Conservation (phyloP, 2,888 invertebrate genomes). For the Pteria penguin region DNA sequence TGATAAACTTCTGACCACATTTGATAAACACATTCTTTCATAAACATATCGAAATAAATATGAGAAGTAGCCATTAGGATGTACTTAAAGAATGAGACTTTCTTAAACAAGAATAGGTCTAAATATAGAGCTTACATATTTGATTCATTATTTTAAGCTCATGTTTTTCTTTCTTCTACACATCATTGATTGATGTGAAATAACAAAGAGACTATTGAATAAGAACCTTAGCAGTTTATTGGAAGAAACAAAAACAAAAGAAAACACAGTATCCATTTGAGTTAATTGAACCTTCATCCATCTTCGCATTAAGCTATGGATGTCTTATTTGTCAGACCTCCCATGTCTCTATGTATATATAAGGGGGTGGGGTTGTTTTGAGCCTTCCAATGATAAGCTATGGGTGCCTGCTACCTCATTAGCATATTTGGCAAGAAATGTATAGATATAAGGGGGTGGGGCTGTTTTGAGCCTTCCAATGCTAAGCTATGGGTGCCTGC, state of each 20-base stretch:
- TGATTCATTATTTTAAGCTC: too few relatives aligned
- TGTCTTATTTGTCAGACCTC: not conserved
- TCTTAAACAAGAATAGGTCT: not conserved
- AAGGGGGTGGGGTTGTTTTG: not conserved
- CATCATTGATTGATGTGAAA: too few relatives aligned
- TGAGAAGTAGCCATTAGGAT: not conserved
- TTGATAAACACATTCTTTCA: not conserved
- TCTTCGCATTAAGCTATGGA: not conserved
- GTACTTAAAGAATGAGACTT: not conserved
- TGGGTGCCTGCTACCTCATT: not conserved
- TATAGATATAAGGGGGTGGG: not conserved
- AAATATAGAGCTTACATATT: not conserved
- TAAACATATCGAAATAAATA: not conserved
- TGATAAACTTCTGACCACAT: not conserved
- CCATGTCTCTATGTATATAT: not conserved
- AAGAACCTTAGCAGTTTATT: too few relatives aligned
- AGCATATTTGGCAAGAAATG: not conserved
- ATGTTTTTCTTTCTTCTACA: too few relatives aligned
- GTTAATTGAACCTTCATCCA: too few relatives aligned
- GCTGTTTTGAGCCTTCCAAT: too few relatives aligned
- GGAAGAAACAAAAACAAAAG: too few relatives aligned
- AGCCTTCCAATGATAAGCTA: not conserved
- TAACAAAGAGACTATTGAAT: too few relatives aligned
- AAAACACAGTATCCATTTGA: too few relatives aligned
- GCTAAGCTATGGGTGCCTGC: too few relatives aligned